Evolutionary conservation across 1,140 invertebrate species (phyloP).

Genomic region (Himalopsyche phryganea): DNA sequence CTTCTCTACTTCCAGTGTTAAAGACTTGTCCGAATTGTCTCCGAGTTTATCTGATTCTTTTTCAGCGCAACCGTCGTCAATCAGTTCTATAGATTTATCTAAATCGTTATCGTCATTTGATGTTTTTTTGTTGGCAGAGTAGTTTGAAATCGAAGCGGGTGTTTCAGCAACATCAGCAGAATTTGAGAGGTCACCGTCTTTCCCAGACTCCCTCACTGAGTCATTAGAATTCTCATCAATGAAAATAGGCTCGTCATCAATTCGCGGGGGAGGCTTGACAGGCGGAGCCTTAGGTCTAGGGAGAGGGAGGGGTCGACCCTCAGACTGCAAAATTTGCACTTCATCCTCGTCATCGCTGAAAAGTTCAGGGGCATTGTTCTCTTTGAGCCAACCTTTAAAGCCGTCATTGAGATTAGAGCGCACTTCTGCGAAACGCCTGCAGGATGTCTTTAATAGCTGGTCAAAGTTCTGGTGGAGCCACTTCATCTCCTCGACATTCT

Average conservation of each 20-base stretch:
- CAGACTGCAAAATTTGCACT: constrained; percentile 47
- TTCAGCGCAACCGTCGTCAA: background rate
- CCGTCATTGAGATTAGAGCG: constrained; percentile 46
- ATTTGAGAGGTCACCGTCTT: constrained; percentile 1
- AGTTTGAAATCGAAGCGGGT: too few species aligned
- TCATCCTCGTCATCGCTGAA: constrained; percentile 36
- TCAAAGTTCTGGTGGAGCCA: constrained; percentile 43
- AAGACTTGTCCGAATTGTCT: background rate
- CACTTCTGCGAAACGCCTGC: constrained; percentile 44
- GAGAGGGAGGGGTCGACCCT: constrained; percentile 6
- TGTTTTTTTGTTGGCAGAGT: too few species aligned
- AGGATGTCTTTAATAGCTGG: constrained; percentile 41
- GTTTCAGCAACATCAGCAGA: too few species aligned
- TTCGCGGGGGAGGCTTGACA: constrained; percentile 3
- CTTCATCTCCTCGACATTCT: constrained; percentile 44
- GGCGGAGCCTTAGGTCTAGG: background rate
- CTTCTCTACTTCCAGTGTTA: background rate
- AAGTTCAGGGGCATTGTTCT: constrained; percentile 35
- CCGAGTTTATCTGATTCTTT: background rate
- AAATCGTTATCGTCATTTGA: too few species aligned
- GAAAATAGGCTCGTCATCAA: constrained; percentile 49
- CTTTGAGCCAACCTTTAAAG: constrained; percentile 44
- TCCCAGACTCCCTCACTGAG: background rate
- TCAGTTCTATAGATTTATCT: background rate
- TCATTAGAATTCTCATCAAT: constrained; percentile 52